phyloP scores from a whole-genome alignment of 2,797 vertebrate genomes.

The Argya squamiceps region DNA sequence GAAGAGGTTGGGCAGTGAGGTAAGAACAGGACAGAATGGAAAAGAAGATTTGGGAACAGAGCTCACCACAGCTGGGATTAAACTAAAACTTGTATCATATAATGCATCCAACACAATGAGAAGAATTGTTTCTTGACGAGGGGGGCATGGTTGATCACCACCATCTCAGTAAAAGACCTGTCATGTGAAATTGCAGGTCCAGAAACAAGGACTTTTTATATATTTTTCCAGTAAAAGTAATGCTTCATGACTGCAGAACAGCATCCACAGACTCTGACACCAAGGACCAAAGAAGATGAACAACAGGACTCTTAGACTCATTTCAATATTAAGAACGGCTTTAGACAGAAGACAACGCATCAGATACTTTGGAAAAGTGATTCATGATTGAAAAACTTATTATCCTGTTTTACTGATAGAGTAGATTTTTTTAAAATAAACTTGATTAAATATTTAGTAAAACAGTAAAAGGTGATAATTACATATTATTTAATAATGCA shows the following conservation, averaged over 20 bases:
- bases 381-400: background rate
- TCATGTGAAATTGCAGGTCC: rapidly evolving
- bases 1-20: background rate
- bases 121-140: rapidly evolving
- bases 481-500: background rate
- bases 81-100: background rate
- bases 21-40: background rate
- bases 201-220: background rate
- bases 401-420: background rate
- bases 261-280: background rate
- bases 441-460: background rate
- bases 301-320: background rate
- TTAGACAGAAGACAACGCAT: background rate
- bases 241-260: background rate
- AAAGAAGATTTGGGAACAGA: background rate
- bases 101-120: background rate
- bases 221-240: background rate
- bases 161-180: background rate
- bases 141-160: rapidly evolving
- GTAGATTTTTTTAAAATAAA: background rate
- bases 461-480: background rate
- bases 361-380: background rate
- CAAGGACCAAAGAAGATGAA: background rate
- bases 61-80: background rate
- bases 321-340: background rate